phyloP scores from a whole-genome alignment of 37 sponge, comb jelly and placozoan species.

The Amphimedon queenslandica region DNA sequence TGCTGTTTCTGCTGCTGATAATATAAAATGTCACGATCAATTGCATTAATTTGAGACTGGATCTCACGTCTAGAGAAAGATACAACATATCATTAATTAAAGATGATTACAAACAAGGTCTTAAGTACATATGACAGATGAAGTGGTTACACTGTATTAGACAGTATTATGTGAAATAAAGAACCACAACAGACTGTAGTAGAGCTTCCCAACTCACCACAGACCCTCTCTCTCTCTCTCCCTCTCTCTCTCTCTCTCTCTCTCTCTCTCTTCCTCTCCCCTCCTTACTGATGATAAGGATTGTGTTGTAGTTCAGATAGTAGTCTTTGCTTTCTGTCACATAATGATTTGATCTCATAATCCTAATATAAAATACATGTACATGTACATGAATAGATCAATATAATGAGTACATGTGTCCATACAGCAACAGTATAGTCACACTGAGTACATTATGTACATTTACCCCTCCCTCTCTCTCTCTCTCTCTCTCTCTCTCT shows the following conservation, averaged over 20 bases:
- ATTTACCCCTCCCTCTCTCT: too few relatives aligned
- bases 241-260: constrained; percentile 33
- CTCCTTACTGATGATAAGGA: constrained; percentile 58
- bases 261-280: constrained; percentile 23
- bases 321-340: constrained; percentile 48
- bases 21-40: constrained; percentile 53
- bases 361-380: too few relatives aligned
- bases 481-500: too few relatives aligned
- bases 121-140: too few relatives aligned
- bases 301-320: constrained; percentile 47
- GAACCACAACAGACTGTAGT: neutral
- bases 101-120: too few relatives aligned
- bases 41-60: constrained; percentile 44
- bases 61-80: constrained; percentile 51
- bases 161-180: neutral
- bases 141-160: neutral
- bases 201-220: constrained; percentile 10
- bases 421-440: too few relatives aligned
- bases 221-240: constrained; percentile 32
- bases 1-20: constrained; percentile 9
- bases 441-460: too few relatives aligned
- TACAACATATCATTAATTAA: too few relatives aligned
- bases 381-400: too few relatives aligned
- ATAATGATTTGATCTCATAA: constrained; percentile 2
- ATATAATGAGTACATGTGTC: too few relatives aligned